Evolutionary conservation across 2,113 vertebrate species (phyloP), one percentile per base, ranked within the genome.

Genomic region (Albula goreensis): DNA sequence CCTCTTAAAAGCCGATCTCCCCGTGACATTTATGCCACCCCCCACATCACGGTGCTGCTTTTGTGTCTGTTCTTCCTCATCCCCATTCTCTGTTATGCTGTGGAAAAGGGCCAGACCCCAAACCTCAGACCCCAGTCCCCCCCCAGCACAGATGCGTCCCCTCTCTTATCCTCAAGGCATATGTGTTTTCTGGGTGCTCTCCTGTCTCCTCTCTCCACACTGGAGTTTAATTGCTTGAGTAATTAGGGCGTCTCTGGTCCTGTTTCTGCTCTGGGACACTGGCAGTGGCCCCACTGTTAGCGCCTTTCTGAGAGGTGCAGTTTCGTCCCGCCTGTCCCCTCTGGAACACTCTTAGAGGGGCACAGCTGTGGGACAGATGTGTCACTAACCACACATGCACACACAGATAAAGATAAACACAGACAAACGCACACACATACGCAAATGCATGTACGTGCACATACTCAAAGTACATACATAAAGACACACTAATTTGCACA

Each of bases 351-450:
- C 63, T n/a, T 22, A n/a, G 13, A 70, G 1, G 17, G 3, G 4
- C 63, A 70, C 63, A n/a, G 13, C 0, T 17, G 17, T 6, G 53
- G 53, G 53, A 56, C 53, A 56, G 53, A 56, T 56, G 53, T 56
- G 53, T 56, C 53, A 12, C 53, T 9, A 56, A 9, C 7, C 63
- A 70, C 63, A 70, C 63, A 70, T 22, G n/a, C 63, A n/a, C 63
- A n/a, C 63, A 70, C 63, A 70, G 17, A 70, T 17, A 70, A 17
- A 22, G 19, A 70, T 22, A n/a, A 17, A 70, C 63, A 70, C 63
- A 3, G 17, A 70, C 63, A 70, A 17, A 1, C 3, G n/a, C 12
- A 57, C 51, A n/a, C 84, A 53, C 77, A 87, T 88, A 50, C 90
- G 52, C 78, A 78, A 50, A 56, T 7, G 4, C 19, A 78, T 19